phyloP scores from a whole-genome alignment of 1,140 invertebrate species.

The Cyrtorhinus lividipennis region DNA sequence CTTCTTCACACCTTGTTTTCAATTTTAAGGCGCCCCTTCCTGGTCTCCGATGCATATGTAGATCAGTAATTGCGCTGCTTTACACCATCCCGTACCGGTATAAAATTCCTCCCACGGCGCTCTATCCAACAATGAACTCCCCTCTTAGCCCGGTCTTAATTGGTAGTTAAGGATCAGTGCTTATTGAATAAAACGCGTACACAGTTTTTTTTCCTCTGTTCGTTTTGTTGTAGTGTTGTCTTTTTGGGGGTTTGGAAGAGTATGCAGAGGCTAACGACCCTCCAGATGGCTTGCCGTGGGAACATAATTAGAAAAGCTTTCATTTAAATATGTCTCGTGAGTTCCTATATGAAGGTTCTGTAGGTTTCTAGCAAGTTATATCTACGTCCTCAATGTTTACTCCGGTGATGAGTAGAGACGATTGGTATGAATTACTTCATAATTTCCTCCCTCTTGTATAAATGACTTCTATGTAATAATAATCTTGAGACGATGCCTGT shows the following conservation, averaged over 20 bases:
- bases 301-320: no score
- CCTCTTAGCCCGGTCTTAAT: neutral
- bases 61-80: neutral
- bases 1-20: neutral
- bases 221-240: neutral
- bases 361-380: no score
- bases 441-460: no score
- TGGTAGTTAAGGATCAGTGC: neutral
- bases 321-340: no score
- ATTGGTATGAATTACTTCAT: no score
- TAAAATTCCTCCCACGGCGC: neutral
- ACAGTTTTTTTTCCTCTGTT: neutral
- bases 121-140: neutral
- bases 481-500: no score
- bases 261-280: neutral
- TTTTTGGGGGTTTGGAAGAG: neutral
- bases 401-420: no score
- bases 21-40: neutral
- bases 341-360: no score
- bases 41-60: neutral
- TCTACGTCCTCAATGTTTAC: no score
- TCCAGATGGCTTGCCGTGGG: neutral
- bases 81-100: neutral
- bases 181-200: neutral
- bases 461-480: no score